phyloP scores from a whole-genome alignment of 2,797 vertebrate genomes.

The Bradypodion pumilum region DNA sequence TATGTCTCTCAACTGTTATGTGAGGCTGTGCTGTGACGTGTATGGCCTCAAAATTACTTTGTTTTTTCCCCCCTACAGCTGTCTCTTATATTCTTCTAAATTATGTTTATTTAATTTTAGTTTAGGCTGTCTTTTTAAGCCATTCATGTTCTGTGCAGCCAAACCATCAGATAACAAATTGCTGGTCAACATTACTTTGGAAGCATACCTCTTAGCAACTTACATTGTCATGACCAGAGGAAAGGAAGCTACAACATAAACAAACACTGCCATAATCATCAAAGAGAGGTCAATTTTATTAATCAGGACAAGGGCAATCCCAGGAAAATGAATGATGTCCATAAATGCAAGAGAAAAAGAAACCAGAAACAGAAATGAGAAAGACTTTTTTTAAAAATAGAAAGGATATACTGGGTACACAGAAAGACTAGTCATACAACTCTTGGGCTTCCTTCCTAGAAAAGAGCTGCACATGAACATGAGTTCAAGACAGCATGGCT shows the following conservation, averaged over 20 bases:
- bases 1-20: neutral
- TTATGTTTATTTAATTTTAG: neutral
- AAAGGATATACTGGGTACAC: conserved; percentile 18
- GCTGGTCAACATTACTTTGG: neutral
- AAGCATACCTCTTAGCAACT: conserved; percentile 21
- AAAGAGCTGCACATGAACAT: neutral
- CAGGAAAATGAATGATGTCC: neutral
- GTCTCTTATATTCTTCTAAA: neutral
- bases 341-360: conserved; percentile 7
- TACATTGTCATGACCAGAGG: rapidly evolving
- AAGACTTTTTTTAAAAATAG: conserved; percentile 3
- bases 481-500: no score
- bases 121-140: neutral
- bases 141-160: neutral
- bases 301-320: conserved; percentile 16
- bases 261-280: conserved; percentile 18
- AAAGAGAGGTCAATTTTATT: conserved; percentile 10
- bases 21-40: neutral
- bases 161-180: conserved; percentile 25
- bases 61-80: rapidly evolving
- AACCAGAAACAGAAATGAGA: conserved; percentile 22
- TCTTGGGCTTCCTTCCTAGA: neutral
- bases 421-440: neutral
- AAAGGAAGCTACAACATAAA: neutral
- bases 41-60: neutral